A percentile compares a stretch with the other conserved stretches of the same genome.
Conservation (phyloP, 1,140 invertebrate species). For the Trinorchestia longiramus region DNA sequence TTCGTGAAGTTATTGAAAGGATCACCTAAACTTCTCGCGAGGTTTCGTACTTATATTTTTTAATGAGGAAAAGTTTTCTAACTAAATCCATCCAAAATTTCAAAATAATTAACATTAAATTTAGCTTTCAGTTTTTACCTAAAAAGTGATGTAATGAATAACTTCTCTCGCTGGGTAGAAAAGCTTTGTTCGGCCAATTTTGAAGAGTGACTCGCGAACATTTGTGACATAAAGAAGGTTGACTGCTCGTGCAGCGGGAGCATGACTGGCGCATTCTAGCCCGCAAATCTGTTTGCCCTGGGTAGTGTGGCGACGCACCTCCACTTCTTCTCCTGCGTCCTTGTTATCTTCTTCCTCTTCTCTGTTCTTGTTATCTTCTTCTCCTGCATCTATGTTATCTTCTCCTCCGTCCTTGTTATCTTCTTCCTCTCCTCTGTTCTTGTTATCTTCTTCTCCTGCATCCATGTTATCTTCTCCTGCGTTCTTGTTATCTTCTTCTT, state of each 20-base stretch:
- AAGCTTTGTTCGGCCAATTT: neutral
- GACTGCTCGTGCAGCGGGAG: neutral
- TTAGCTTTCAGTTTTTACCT: neutral
- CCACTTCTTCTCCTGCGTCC: neutral
- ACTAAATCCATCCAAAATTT: neutral
- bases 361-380: neutral
- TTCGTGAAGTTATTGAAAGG: no score
- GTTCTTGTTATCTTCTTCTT: no score
- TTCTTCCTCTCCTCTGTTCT: neutral
- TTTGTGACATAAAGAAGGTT: conserved; percentile 46
- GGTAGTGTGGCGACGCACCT: neutral
- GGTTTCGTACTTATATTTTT: no score
- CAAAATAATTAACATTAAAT: neutral
- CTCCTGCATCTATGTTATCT: neutral
- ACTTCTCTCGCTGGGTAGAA: neutral
- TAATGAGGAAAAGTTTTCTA: neutral
- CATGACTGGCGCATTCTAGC: conserved; percentile 37
- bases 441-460: neutral
- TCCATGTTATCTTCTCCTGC: no score
- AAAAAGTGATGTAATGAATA: neutral
- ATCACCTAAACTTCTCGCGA: no score
- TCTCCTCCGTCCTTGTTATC: no score
- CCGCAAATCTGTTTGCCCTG: conserved; percentile 25
- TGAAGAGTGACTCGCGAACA: neutral
- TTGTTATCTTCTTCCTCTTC: no score